Conservation (phyloP, 2,113 vertebrate species). For the Tychaedon coryphoeus region DNA sequence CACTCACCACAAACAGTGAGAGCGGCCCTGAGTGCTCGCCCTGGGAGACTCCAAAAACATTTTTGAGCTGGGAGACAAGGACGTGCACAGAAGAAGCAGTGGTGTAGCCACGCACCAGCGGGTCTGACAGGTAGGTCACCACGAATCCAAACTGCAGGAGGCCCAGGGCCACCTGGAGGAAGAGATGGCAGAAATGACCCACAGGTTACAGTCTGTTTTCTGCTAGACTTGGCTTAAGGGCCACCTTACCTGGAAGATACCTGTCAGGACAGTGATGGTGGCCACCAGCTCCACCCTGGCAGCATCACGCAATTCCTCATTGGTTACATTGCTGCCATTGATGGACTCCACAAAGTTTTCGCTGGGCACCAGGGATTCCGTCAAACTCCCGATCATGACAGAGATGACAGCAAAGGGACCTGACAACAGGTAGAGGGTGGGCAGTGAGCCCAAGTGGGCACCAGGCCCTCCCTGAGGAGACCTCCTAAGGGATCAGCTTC, state of each 20-base stretch:
- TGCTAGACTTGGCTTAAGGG: neutral
- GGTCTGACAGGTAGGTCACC: slow-evolving; percentile 94
- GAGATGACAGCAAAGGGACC: slow-evolving; percentile 94
- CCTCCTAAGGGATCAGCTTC: neutral
- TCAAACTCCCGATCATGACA: slow-evolving; percentile 92
- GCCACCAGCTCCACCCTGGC: slow-evolving; percentile 82
- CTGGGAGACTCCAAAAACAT: slow-evolving; percentile 82
- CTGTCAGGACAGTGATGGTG: slow-evolving; percentile 83
- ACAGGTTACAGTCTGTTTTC: accelerated
- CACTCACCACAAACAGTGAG: slow-evolving; percentile 85
- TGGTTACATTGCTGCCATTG: slow-evolving; percentile 60
- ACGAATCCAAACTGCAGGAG: slow-evolving; percentile 91
- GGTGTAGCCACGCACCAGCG: slow-evolving; percentile 90
- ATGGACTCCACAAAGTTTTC: slow-evolving; percentile 56
- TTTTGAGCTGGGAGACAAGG: slow-evolving; percentile 91
- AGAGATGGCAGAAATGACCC: neutral
- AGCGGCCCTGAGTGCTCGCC: slow-evolving; percentile 77
- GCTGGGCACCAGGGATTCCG: slow-evolving; percentile 81
- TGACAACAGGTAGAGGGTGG: slow-evolving; percentile 21
- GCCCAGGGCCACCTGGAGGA: slow-evolving; percentile 83
- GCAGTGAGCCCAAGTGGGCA: neutral
- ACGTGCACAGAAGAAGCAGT: slow-evolving; percentile 90
- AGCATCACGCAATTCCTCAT: slow-evolving; percentile 48
- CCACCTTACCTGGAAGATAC: slow-evolving; percentile 86
- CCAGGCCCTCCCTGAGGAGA: neutral